Percentiles rank a stretch among this genome's conserved stretches.
Evolutionary conservation across 2,888 invertebrate genomes (phyloP).

Genomic region (Alcis repandata): DNA sequence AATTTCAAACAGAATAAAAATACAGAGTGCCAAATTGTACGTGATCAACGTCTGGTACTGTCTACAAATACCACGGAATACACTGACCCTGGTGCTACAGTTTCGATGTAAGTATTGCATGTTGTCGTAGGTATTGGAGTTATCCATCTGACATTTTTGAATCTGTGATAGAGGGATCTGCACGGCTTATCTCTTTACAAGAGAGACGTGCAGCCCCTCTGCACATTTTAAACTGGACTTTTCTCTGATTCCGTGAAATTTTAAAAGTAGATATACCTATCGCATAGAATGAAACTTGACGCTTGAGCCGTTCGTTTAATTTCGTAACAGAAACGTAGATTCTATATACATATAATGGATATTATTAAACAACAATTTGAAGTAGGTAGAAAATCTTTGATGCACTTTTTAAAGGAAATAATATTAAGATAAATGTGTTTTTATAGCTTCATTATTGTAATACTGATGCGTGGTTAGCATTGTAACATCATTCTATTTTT

Average conservation of each 20-base stretch:
- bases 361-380: too few relatives aligned
- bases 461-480: too few relatives aligned
- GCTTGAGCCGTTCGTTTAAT: neutral
- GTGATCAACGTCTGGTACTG: too few relatives aligned
- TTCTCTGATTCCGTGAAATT: constrained; percentile 37
- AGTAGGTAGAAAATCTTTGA: too few relatives aligned
- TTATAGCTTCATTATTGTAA: too few relatives aligned
- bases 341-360: neutral
- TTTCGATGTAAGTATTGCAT: neutral
- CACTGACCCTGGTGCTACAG: too few relatives aligned
- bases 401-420: too few relatives aligned
- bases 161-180: constrained; percentile 43
- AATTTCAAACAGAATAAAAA: too few relatives aligned
- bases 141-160: neutral
- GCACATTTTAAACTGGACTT: constrained; percentile 54
- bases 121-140: neutral
- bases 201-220: constrained; percentile 53
- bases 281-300: neutral
- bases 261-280: neutral
- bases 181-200: constrained; percentile 62
- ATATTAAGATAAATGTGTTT: too few relatives aligned
- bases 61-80: too few relatives aligned
- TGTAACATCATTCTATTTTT: too few relatives aligned
- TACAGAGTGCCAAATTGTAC: too few relatives aligned
- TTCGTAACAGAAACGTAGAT: neutral